Evolutionary conservation across 2,113 vertebrate species (phyloP).

Genomic region (Malaclemys terrapin): DNA sequence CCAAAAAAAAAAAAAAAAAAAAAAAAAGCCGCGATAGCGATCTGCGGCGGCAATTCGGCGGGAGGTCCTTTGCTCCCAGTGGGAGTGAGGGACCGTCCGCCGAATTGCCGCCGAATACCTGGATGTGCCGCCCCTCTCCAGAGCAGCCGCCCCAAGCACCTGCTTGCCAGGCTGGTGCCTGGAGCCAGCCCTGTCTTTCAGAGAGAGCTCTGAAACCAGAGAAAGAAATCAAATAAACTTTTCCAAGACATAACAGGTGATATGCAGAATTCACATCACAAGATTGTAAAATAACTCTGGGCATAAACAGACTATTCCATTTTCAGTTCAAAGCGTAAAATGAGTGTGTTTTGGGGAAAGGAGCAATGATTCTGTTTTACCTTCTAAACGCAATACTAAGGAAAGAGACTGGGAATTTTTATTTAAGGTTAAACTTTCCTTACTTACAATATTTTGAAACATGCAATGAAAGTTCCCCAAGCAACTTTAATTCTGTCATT

Average conservation of each 20-base stretch:
- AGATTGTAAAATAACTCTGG: neutral
- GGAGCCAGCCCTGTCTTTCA: neutral
- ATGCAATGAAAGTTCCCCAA: neutral
- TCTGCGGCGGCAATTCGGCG: too few relatives aligned
- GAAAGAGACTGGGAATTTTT: neutral
- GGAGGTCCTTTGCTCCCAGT: too few relatives aligned
- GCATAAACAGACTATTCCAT: neutral
- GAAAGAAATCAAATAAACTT: neutral
- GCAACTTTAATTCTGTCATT: neutral
- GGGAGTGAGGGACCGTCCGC: too few relatives aligned
- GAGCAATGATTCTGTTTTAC: neutral
- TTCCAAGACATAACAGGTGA: neutral
- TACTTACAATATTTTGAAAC: neutral
- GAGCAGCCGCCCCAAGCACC: too few relatives aligned
- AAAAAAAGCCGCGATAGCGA: too few relatives aligned
- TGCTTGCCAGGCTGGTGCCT: too few relatives aligned
- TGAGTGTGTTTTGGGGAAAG: neutral
- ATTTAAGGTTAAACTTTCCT: neutral
- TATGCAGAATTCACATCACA: neutral
- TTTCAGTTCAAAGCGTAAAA: neutral
- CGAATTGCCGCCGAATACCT: too few relatives aligned
- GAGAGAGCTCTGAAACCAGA: neutral
- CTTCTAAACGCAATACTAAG: neutral
- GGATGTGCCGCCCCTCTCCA: too few relatives aligned
- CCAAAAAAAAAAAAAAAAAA: too few relatives aligned